Percentiles rank a stretch among this genome's conserved stretches.
Conservation (phyloP, 2,888 invertebrate genomes). For the Anaspis maculata region DNA sequence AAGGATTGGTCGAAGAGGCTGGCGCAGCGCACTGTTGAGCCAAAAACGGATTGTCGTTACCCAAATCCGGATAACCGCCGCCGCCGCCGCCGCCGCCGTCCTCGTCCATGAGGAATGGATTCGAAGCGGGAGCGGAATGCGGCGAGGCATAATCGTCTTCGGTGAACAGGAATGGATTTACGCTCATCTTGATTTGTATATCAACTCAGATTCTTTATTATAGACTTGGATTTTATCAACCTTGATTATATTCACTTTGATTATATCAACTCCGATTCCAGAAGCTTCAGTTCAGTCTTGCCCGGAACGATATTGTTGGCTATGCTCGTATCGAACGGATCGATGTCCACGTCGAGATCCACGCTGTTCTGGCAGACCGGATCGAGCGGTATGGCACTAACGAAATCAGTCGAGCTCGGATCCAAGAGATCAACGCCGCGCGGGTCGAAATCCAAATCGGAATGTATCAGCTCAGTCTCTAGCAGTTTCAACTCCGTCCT, state of each 20-base stretch:
- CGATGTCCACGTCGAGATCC: slow-evolving; percentile 47
- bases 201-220: too few relatives aligned
- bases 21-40: slow-evolving; percentile 38
- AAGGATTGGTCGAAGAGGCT: slow-evolving; percentile 54
- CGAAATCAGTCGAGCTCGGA: slow-evolving; percentile 29
- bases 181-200: too few relatives aligned
- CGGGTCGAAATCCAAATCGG: slow-evolving; percentile 49
- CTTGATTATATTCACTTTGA: not conserved
- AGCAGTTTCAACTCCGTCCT: slow-evolving; percentile 70
- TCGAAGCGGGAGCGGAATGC: slow-evolving; percentile 48
- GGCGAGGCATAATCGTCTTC: slow-evolving; percentile 54
- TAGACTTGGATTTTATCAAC: slow-evolving; percentile 32
- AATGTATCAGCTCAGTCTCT: slow-evolving; percentile 63
- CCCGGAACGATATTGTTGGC: slow-evolving; percentile 67
- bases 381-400: slow-evolving; percentile 37
- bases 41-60: slow-evolving; percentile 64
- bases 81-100: slow-evolving; percentile 24
- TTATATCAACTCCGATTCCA: slow-evolving; percentile 66
- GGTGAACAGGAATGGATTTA: slow-evolving; percentile 74
- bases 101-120: slow-evolving; percentile 60
- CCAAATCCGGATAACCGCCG: too few relatives aligned
- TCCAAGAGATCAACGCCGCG: slow-evolving; percentile 27
- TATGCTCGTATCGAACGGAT: slow-evolving; percentile 81
- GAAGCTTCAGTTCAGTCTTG: slow-evolving; percentile 64
- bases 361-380: slow-evolving; percentile 35